phyloP scores from a whole-genome alignment of 2,113 vertebrate species.

The Rhabdornis inornatus region DNA sequence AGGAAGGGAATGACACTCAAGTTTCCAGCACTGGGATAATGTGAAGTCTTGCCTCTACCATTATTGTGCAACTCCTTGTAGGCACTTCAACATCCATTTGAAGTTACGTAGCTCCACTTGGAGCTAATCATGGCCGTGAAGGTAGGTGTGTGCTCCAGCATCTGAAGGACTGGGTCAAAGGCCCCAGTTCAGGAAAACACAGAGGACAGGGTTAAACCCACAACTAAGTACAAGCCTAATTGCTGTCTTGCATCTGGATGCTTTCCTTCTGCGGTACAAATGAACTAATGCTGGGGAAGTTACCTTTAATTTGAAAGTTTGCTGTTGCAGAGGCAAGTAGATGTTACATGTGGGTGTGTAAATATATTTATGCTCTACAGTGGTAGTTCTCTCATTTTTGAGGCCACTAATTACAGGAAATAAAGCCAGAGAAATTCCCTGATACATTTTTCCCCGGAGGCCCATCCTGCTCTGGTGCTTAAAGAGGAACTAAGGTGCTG shows the following conservation, averaged over 20 bases:
- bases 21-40: not conserved
- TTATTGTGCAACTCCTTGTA: not conserved
- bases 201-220: conserved; percentile 30
- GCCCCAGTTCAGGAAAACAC: conserved; percentile 12
- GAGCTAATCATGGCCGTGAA: not conserved
- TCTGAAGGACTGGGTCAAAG: conserved; percentile 50
- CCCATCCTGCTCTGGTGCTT: not conserved
- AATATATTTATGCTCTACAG: conserved; percentile 45
- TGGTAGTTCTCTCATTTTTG: conserved; percentile 49
- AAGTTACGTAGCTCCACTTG: not conserved
- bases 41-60: not conserved
- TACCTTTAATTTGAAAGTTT: conserved; percentile 64
- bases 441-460: conserved; percentile 39
- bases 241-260: conserved; percentile 29
- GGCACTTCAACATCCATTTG: not conserved
- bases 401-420: conserved; percentile 61
- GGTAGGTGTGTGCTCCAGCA: conserved; percentile 28
- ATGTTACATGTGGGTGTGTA: conserved; percentile 31
- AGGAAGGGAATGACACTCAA: not conserved
- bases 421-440: conserved; percentile 61
- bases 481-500: conserved; percentile 14
- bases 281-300: conserved; percentile 26
- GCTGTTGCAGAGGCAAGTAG: conserved; percentile 41
- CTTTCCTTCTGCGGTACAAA: conserved; percentile 14
- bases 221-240: conserved; percentile 50